Base-by-base conservation (phyloP, 2,797 vertebrate genomes). In the Microchirus variegatus region DNA sequence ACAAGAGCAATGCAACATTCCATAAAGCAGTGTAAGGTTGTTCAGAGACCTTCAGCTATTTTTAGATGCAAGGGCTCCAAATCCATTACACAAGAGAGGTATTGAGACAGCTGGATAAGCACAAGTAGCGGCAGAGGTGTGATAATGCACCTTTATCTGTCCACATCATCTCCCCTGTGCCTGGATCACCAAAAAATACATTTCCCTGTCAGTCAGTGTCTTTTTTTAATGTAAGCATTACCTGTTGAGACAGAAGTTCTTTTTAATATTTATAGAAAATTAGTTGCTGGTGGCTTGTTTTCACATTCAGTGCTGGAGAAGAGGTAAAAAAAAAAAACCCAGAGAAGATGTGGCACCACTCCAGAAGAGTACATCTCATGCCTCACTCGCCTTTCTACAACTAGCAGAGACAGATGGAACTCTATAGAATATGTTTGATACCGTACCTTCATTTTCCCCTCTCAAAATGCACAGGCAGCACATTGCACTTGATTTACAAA, bases 401-500 rank as follows among this genome's bases (percentile, higher is more conserved):
- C 87, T 75, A 75, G 53, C 56, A 42, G 65, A 62, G 59, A 87
- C 88, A 90, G 83, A 91, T 90, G 89, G 83, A 67, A 72, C 53
- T 81, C 74, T 77, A 49, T 83, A 83, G 70, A n/a, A 22, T 87
- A 83, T 87, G 78, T 79, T 87, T 85, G 71, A 49, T 77, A 81
- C 74, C 63, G 35, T 78, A 67, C 78, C 73, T 88, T 83, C 62
- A 71, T 78, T 81, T 86, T 64, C 52, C 59, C 56, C 74, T 70
- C 80, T 80, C 71, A 82, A 80, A 88, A 85, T 87, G 80, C 81
- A 70, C 63, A 83, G 83, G 75, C 82, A 85, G 82, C 84, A 89
- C 82, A 88, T 88, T 88, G 81, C 55, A 67, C 66, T 87, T 88
- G 81, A 91, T 88, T 90, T 90, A 88, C 84, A 89, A 87, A 91